A percentile compares a stretch with the other conserved stretches of the same genome.
Conservation (phyloP, 2,113 vertebrate genomes). For the Podarcis muralis region DNA sequence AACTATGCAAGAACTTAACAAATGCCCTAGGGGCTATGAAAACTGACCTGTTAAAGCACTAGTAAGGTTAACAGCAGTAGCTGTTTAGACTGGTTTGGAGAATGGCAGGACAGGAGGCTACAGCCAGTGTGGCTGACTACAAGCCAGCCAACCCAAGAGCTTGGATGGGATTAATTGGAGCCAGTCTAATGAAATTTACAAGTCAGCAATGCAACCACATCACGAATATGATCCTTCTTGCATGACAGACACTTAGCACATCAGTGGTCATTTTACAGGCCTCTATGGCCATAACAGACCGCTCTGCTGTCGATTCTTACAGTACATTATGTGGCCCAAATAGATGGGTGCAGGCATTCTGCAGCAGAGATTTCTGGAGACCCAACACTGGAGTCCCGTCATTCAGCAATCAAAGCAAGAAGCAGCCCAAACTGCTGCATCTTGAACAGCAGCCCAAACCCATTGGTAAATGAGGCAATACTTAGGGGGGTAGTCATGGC, state of each 20-base stretch:
- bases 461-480: not conserved
- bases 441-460: too few species aligned
- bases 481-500: not conserved
- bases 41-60: not conserved
- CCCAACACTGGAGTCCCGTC: not conserved
- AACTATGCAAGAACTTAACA: not conserved
- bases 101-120: not conserved
- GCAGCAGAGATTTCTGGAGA: not conserved
- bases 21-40: not conserved
- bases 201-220: not conserved
- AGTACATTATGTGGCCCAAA: not conserved
- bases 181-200: conserved; percentile 11
- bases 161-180: not conserved
- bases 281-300: not conserved
- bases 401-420: not conserved
- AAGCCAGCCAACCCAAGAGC: not conserved
- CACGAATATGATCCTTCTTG: not conserved
- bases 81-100: not conserved
- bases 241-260: not conserved
- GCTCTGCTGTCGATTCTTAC: not conserved
- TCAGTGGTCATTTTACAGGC: not conserved
- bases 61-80: not conserved
- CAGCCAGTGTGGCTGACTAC: not conserved
- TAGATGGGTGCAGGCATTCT: not conserved
- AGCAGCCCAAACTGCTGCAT: not conserved